Evolutionary conservation across 2,797 vertebrate genomes (phyloP).

Genomic region (Merluccius polli): DNA sequence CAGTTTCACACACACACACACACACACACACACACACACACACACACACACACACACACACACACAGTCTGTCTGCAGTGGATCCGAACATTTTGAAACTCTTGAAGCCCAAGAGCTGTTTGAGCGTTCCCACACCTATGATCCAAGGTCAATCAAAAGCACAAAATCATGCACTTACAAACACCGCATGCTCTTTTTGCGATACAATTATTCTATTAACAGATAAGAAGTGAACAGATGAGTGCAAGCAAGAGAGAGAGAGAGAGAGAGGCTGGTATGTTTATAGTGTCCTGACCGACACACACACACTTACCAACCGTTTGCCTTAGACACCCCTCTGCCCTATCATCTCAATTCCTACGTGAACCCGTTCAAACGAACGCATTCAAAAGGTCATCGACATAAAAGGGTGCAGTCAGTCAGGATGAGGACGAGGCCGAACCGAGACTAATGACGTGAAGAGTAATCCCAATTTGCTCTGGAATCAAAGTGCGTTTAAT

Average conservation of each 20-base stretch:
- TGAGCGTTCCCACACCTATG: not conserved
- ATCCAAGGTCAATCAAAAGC: not conserved
- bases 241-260: no score
- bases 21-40: no score
- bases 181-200: no score
- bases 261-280: no score
- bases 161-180: no score
- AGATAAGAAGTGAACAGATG: no score
- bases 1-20: not conserved
- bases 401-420: slow-evolving; percentile 13
- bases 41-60: slow-evolving; percentile 1
- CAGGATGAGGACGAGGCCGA: slow-evolving; percentile 10
- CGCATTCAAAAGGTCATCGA: not conserved
- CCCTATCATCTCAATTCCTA: not conserved
- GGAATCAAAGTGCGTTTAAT: slow-evolving; percentile 6
- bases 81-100: not conserved
- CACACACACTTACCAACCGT: not conserved
- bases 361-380: not conserved
- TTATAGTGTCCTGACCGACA: no score
- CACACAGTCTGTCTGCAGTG: not conserved
- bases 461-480: not conserved
- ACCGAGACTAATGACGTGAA: slow-evolving; percentile 9
- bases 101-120: not conserved
- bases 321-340: not conserved
- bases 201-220: no score